A percentile compares a stretch with the other conserved stretches of the same genome.
phyloP scores from a whole-genome alignment of 2,113 vertebrate genomes.

The Ciconia stormi region DNA sequence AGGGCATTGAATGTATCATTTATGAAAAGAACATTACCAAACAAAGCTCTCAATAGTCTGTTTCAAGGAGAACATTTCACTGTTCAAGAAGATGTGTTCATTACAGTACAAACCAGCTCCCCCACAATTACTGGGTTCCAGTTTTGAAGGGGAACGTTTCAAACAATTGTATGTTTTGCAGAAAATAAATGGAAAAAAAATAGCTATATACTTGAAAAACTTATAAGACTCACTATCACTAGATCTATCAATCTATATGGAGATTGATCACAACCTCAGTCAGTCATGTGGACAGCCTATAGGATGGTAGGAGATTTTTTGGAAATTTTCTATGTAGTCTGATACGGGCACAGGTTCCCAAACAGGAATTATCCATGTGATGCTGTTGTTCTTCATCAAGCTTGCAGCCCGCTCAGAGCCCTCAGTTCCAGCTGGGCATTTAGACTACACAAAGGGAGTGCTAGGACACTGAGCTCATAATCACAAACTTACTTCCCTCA shows the following conservation, averaged over 20 bases:
- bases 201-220: background rate
- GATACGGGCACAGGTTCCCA: accelerated
- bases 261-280: background rate
- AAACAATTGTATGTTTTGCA: background rate
- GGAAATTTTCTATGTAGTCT: background rate
- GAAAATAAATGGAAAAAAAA: background rate
- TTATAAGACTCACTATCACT: background rate
- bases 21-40: background rate
- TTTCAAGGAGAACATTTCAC: background rate
- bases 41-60: background rate
- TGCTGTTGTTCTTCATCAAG: background rate
- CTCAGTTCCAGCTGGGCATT: background rate
- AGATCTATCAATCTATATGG: background rate
- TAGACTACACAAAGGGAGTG: background rate
- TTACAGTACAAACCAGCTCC: background rate
- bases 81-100: background rate
- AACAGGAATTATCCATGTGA: background rate
- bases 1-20: background rate
- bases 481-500: background rate
- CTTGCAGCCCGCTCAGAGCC: background rate
- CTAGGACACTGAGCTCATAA: background rate
- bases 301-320: background rate
- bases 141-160: background rate
- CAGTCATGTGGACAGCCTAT: background rate
- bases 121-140: background rate